Base-by-base conservation (phyloP, 2,113 vertebrate species). In the Cettia cetti region DNA sequence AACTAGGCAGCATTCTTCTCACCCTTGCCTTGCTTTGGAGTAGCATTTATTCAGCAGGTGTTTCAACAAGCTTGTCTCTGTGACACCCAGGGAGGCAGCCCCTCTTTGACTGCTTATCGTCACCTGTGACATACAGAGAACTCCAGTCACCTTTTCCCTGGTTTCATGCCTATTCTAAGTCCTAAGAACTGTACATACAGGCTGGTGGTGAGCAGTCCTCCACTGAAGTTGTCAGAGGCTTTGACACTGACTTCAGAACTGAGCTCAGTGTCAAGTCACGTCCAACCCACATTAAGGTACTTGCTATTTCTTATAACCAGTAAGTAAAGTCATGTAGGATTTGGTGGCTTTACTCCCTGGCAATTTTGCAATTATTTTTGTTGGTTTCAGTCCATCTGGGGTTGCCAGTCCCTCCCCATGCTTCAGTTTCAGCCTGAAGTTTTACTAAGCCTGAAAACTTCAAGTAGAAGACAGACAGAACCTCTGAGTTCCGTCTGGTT, bases 261-360 rank as follows among this genome's bases (percentile, higher is more conserved):
- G 59, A 96, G 39, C 75, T 93, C 35, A 16, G 10, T 86, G 47
- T 86, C 88, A 45, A 57, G 45, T 81, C 76, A 20, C 5, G 0
- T 86, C 86, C 69, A 84, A 26, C 56, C 57, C 45, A 1, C 75
- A 27, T 39, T 86, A 30, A 88, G 57, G 76, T 71, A 71, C 44
- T 92, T 11, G 6, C 39, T 90, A 35, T 86, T 95, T 93, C 56
- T 90, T 93, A 39, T 19, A 82, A 82, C 64, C 64, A 69, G 1
- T 69, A 79, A 89, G 64, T 72, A 77, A 82, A 96, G 57, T 45
- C 57, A 45, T 50, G 70, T 59, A 69, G 60, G 42, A 20, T 70
- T 76, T 80, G 33, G 66, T 81, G 85, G 60, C 64, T 96, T 96
- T 89, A 90, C 56, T 90, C 86, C 57, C 68, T 61, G 52, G 44